A percentile compares a stretch with the other conserved stretches of the same genome.
These are phyloP conservation scores for Chitala chitala DNA, from an alignment of 2,113 vertebrate species.

Conservation along the genomic window DNA sequence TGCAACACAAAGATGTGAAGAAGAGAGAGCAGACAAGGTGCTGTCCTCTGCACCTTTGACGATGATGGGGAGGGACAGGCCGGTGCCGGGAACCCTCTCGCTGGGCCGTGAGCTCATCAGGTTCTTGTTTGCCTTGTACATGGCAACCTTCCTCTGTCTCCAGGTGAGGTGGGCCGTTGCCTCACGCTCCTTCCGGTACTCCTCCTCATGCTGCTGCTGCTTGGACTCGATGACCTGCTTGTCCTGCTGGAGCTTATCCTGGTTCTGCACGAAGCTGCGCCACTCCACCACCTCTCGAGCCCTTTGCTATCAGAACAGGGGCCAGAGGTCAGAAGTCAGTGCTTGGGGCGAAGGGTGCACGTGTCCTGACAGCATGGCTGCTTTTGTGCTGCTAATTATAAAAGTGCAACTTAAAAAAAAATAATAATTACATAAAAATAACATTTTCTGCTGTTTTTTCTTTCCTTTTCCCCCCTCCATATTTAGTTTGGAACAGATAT, in stretches of 20 bases:
- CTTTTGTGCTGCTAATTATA: not conserved
- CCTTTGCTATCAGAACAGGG: constrained; percentile 61
- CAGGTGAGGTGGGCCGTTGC: constrained; percentile 67
- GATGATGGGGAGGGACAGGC: constrained; percentile 62
- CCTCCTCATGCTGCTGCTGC: constrained; percentile 69
- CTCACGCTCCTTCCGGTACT: constrained; percentile 60
- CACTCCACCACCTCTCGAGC: constrained; percentile 84
- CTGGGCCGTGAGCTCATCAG: constrained; percentile 46
- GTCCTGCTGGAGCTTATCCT: constrained; percentile 67
- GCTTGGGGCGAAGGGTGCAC: not conserved
- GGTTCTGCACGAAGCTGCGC: constrained; percentile 67
- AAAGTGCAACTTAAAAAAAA: no score
- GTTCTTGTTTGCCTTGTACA: constrained; percentile 64
- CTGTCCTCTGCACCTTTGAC: constrained; percentile 74
- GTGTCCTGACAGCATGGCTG: not conserved
- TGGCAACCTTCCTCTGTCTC: constrained; percentile 62
- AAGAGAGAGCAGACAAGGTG: not conserved
- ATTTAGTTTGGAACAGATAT: no score
- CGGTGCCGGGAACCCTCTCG: constrained; percentile 57
- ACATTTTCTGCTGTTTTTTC: no score
- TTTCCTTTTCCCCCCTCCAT: no score
- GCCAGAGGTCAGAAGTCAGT: not conserved
- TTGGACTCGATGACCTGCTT: constrained; percentile 66
- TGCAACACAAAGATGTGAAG: no score
- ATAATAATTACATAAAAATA: no score